Conservation (phyloP, 2,888 invertebrate genomes). For the Dryadula phaetusa region DNA sequence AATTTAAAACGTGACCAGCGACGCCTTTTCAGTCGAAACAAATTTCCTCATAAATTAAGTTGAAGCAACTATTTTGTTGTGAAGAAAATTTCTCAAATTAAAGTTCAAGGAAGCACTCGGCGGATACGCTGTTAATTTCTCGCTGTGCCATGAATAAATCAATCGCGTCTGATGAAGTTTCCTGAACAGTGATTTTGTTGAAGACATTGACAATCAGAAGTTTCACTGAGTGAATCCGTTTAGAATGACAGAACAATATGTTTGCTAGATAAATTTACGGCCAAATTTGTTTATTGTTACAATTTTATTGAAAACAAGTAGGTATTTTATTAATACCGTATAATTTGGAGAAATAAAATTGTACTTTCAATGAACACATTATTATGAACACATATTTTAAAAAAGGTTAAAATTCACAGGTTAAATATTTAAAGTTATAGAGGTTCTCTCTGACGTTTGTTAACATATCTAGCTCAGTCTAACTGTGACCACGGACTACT, state of each 20-base stretch:
- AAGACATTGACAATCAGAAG: conserved; percentile 8
- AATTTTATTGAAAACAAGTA: neutral
- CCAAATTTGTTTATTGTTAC: neutral
- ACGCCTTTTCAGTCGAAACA: conserved; percentile 47
- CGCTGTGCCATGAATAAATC: conserved; percentile 40
- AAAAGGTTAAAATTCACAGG: too few relatives aligned
- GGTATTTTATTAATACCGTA: too few relatives aligned
- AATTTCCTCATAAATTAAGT: conserved; percentile 49
- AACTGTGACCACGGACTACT: too few relatives aligned
- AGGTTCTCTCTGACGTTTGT: too few relatives aligned
- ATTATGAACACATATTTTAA: too few relatives aligned
- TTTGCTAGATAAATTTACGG: neutral
- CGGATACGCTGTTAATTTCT: conserved; percentile 44
- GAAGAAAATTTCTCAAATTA: conserved; percentile 46
- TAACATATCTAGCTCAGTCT: too few relatives aligned
- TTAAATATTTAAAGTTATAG: too few relatives aligned
- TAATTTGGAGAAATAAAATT: too few relatives aligned
- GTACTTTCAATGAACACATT: too few relatives aligned
- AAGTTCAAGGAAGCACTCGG: conserved; percentile 41
- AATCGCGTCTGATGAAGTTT: conserved; percentile 35
- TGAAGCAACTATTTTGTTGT: conserved; percentile 46
- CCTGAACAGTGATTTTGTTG: conserved; percentile 13
- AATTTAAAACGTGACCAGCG: conserved; percentile 47
- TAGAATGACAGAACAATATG: neutral
- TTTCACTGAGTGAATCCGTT: conserved; percentile 15